These are phyloP conservation scores for Heteronetta atricapilla DNA, from an alignment of 2,113 vertebrate species.

Conservation along the genomic window DNA sequence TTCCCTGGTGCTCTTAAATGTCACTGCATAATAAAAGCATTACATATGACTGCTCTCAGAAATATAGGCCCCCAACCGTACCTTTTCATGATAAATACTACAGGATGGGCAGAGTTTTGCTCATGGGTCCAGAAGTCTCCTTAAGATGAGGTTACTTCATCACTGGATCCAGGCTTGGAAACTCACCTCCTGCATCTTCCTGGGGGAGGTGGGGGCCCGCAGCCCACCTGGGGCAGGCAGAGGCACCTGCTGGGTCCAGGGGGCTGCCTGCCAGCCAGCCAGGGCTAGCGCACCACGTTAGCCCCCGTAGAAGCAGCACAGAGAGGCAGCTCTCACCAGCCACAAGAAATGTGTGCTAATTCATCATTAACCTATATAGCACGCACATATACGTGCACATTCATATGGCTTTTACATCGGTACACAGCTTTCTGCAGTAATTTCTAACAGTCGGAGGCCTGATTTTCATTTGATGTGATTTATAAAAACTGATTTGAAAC, in stretches of 20 bases:
- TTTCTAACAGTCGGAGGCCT: neutral
- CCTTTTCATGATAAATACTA: neutral
- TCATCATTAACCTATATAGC: neutral
- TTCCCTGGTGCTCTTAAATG: neutral
- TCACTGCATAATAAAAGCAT: neutral
- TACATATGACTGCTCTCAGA: neutral
- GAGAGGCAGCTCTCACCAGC: neutral
- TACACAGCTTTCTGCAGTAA: neutral
- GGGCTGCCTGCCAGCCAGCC: neutral
- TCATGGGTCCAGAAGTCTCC: neutral
- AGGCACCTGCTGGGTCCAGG: rapidly evolving
- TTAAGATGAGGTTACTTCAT: neutral
- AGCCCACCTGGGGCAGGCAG: neutral
- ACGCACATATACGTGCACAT: neutral
- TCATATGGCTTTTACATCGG: neutral
- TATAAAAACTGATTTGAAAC: neutral
- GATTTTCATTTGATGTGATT: neutral
- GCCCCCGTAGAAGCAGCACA: neutral
- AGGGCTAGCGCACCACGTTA: neutral
- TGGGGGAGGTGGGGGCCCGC: neutral
- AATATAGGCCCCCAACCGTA: neutral
- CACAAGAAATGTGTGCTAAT: neutral
- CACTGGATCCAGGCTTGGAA: neutral
- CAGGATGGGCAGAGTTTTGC: neutral
- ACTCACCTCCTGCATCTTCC: neutral